phyloP scores from a whole-genome alignment of 2,113 vertebrate species.

The Xiphophorus couchianus region DNA sequence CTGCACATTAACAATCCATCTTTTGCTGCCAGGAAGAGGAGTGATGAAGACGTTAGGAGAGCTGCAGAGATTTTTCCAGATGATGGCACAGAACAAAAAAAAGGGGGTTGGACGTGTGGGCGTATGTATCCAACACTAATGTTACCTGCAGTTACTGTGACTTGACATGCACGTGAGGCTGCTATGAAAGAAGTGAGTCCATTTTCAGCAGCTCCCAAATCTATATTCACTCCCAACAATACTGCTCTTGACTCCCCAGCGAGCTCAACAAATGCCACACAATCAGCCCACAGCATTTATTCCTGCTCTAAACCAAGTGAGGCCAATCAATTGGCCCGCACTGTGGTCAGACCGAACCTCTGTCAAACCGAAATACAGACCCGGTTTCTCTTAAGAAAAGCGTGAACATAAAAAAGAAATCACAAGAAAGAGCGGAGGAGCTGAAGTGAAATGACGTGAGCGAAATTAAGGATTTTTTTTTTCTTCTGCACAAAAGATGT shows the following conservation, averaged over 20 bases:
- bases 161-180: conserved; percentile 37
- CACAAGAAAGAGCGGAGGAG: conserved; percentile 57
- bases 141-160: conserved; percentile 37
- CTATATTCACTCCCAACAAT: conserved; percentile 72
- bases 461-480: conserved; percentile 60
- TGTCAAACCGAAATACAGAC: conserved; percentile 61
- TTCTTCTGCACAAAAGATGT: conserved; percentile 69
- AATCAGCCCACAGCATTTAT: conserved; percentile 73
- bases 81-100: conserved; percentile 11
- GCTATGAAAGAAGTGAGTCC: conserved; percentile 42
- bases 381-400: conserved; percentile 40
- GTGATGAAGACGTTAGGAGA: conserved; percentile 29
- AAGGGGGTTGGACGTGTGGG: not conserved
- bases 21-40: conserved; percentile 24
- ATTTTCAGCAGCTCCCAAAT: conserved; percentile 67
- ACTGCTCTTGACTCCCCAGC: conserved; percentile 62
- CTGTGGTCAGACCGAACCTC: conserved; percentile 50
- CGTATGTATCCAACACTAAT: conserved; percentile 1
- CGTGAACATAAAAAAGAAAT: conserved; percentile 71
- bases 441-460: conserved; percentile 59
- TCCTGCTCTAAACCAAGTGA: conserved; percentile 69
- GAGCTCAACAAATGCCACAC: conserved; percentile 76
- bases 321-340: conserved; percentile 73
- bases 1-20: conserved; percentile 51
- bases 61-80: conserved; percentile 1